Percentiles rank a stretch among this genome's conserved stretches.
Conservation (phyloP, 37 sponge, comb jelly and placozoan species). For the Tethya wilhelma region DNA sequence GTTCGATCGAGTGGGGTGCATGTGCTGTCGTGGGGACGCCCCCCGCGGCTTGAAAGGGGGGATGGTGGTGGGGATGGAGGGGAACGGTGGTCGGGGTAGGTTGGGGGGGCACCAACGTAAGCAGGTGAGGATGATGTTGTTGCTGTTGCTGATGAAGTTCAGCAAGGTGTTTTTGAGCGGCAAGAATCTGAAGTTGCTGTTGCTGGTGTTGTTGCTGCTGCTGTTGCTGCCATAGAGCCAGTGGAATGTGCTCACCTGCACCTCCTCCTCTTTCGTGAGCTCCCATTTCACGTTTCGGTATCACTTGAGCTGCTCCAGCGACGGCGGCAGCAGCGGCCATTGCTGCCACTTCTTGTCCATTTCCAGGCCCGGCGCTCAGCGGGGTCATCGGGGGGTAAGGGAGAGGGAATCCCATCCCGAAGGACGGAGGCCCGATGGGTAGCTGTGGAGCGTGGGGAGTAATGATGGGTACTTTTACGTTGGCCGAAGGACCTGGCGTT, state of each 20-base stretch:
- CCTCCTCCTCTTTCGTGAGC: neutral
- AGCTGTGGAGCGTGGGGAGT: constrained; percentile 59
- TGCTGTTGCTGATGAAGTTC: constrained; percentile 24
- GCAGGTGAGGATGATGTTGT: constrained; percentile 9
- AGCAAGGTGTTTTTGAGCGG: neutral
- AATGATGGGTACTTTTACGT: constrained; percentile 47
- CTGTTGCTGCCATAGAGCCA: constrained; percentile 38
- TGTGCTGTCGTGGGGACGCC: neutral
- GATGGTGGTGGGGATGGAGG: neutral
- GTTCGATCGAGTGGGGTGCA: constrained; percentile 23
- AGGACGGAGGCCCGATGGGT: constrained; percentile 53
- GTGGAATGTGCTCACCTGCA: constrained; percentile 2
- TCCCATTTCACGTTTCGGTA: neutral
- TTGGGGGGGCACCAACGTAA: neutral
- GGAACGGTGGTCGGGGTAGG: neutral
- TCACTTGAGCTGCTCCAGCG: neutral
- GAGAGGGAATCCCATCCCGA: constrained; percentile 2
- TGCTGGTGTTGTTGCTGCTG: constrained; percentile 30
- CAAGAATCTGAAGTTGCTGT: neutral
- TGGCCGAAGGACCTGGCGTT: constrained; percentile 3
- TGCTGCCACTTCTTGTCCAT: neutral
- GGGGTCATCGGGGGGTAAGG: constrained; percentile 14
- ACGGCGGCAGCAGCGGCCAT: neutral
- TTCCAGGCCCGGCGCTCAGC: neutral
- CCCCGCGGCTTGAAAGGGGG: neutral